A percentile compares a stretch with the other conserved stretches of the same genome.
These are phyloP conservation scores for Diachasmimorpha longicaudata DNA, from an alignment of 1,140 invertebrate genomes.

Conservation along the genomic window DNA sequence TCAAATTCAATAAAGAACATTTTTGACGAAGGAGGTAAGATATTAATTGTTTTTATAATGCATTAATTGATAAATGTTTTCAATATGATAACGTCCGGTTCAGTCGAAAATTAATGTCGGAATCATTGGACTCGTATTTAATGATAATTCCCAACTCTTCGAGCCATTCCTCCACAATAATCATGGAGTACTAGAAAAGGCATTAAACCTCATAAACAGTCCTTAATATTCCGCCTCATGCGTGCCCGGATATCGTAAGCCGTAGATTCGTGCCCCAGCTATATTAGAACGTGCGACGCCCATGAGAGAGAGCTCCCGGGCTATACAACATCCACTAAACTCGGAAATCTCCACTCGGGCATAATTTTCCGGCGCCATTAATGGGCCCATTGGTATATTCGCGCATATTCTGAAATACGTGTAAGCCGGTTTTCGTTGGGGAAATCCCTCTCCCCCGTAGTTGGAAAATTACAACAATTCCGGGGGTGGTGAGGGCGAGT, in stretches of 20 bases:
- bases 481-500: background rate
- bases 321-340: constrained; percentile 3
- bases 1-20: no score
- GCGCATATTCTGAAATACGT: background rate
- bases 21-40: no score
- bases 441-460: background rate
- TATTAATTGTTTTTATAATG: no score
- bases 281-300: constrained; percentile 28
- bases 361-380: constrained; percentile 32
- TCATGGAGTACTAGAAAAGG: background rate
- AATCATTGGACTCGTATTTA: background rate
- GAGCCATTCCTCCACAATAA: background rate
- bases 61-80: no score
- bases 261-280: constrained; percentile 18
- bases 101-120: background rate
- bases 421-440: background rate
- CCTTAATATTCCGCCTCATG: constrained; percentile 28
- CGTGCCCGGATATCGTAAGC: constrained; percentile 27
- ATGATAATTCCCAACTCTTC: background rate
- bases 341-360: constrained; percentile 29
- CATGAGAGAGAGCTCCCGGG: background rate
- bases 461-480: background rate
- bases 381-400: constrained; percentile 17
- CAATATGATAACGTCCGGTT: no score
- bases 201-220: constrained; percentile 22